Evolutionary conservation across 2,888 invertebrate genomes (phyloP).

Genomic region (Epinotia ramella): DNA sequence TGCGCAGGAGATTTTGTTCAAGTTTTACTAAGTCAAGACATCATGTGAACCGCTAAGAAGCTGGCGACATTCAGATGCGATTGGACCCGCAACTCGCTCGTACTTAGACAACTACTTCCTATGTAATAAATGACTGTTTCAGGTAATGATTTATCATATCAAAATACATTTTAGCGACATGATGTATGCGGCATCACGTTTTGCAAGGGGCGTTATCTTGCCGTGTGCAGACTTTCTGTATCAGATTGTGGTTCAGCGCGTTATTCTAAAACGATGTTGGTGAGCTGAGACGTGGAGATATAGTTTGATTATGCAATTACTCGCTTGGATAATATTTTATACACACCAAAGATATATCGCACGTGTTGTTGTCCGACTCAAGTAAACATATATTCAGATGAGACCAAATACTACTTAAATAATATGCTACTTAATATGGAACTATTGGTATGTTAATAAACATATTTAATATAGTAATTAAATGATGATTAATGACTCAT

Average conservation of each 20-base stretch:
- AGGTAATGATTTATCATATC: not conserved
- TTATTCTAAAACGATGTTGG: not conserved
- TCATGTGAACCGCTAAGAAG: not conserved
- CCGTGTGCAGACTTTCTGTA: not conserved
- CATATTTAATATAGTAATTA: too few species aligned
- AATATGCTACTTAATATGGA: too few species aligned
- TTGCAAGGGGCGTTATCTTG: constrained; percentile 10
- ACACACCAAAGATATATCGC: too few species aligned
- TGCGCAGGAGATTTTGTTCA: not conserved
- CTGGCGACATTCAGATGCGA: not conserved
- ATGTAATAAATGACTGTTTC: too few species aligned
- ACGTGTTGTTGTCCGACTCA: too few species aligned
- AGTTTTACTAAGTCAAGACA: not conserved
- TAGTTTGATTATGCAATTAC: not conserved
- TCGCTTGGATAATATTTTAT: not conserved
- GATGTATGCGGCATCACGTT: constrained; percentile 17
- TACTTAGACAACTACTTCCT: too few species aligned
- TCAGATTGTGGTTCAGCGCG: not conserved
- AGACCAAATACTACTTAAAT: too few species aligned
- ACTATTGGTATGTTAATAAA: too few species aligned
- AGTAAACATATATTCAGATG: too few species aligned
- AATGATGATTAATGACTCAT: too few species aligned
- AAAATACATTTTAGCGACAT: not conserved
- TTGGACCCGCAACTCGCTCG: not conserved
- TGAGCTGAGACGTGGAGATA: not conserved